Percentiles rank a stretch among this genome's conserved stretches.
phyloP scores from a whole-genome alignment of 2,888 invertebrate genomes.

The Dione juno region DNA sequence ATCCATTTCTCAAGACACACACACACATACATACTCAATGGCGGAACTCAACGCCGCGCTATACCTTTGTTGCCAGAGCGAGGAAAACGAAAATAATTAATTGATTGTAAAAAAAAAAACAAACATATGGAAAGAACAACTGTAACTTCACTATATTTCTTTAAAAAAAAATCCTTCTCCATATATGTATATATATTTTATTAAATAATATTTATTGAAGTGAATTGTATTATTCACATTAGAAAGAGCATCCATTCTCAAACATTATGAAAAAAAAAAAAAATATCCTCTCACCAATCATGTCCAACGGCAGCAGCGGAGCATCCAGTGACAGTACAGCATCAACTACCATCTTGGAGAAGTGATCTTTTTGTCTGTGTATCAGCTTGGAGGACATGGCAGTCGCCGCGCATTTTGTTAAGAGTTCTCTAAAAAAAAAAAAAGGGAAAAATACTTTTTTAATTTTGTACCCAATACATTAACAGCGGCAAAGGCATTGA shows the following conservation, averaged over 20 bases:
- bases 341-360: conserved; percentile 98
- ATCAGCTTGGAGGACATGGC: conserved; percentile 99
- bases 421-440: conserved; percentile 70
- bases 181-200: too few species aligned
- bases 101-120: background rate
- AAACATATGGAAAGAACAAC: too few species aligned
- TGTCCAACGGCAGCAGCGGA: conserved; percentile 94
- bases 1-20: too few species aligned
- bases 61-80: background rate
- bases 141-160: too few species aligned
- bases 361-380: conserved; percentile 97
- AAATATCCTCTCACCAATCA: conserved; percentile 89
- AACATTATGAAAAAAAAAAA: background rate
- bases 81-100: background rate
- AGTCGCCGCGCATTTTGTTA: conserved; percentile 96
- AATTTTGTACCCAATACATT: background rate
- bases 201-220: too few species aligned
- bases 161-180: too few species aligned
- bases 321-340: conserved; percentile 95
- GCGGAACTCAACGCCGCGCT: background rate
- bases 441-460: conserved; percentile 26
- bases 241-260: too few species aligned
- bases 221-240: too few species aligned
- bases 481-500: background rate
- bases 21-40: background rate